Evolutionary conservation across 2,797 vertebrate genomes (phyloP), one percentile per base, ranked within the genome.

Genomic region (Eospalax fontanierii): DNA sequence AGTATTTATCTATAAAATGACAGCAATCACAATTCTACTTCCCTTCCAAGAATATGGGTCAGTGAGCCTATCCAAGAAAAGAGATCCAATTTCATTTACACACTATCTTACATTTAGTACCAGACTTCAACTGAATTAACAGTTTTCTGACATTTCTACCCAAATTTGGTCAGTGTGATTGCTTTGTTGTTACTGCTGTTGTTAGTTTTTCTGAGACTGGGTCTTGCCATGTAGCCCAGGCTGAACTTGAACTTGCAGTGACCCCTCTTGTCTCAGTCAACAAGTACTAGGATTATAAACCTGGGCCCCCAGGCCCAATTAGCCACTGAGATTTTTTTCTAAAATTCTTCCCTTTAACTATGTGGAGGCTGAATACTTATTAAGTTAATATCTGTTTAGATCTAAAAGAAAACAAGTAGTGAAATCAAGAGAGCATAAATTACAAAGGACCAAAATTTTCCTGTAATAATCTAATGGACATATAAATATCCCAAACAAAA

Each of bases 391-490:
- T 46, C 81, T 38, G 54, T 18, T 76, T 76, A 73, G 9, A 68
- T 1, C 57, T 83, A 81, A 88, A 88, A 86, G 54, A 93, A 93
- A 92, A 84, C 4, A 46, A 21, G 46, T 14, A 83, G 11, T 81
- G 28, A 87, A 73, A 92, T 87, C 7, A 84, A 90, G 28, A 46
- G 26, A 94, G 8, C n/a, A 85, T 93, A 82, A 91, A 73, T 89
- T 89, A 66, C 11, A 38, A 76, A 61, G 75, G 11, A 65, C 8
- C 33, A 90, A 87, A 84, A 79, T 86, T 75, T 6, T 85, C 24
- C 84, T 82, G 87, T 79, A 95, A 95, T 43, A 83, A 50, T 66
- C 12, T 46, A 90, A 71, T 33, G 5, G 18, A 96, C 81, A 93
- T 71, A 59, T 1, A 90, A 21, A 43, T 9, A 91, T 66, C 35